phyloP scores from a whole-genome alignment of 2,113 vertebrate genomes.

The Tychaedon coryphoeus region DNA sequence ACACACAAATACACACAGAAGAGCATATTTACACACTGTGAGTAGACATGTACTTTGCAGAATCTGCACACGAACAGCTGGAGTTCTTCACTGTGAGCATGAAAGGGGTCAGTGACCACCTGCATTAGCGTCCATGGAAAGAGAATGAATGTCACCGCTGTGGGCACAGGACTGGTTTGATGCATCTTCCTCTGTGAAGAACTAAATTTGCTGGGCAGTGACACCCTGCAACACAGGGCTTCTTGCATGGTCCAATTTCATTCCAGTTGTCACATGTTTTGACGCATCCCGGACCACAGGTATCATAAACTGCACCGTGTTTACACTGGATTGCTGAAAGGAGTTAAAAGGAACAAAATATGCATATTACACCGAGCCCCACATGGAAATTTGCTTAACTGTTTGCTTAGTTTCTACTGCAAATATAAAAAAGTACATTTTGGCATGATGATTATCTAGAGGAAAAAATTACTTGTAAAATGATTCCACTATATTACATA shows the following conservation, averaged over 20 bases:
- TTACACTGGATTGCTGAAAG: slow-evolving; percentile 90
- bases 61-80: slow-evolving; percentile 35
- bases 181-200: slow-evolving; percentile 89
- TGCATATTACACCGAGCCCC: not conserved
- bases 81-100: slow-evolving; percentile 61
- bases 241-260: slow-evolving; percentile 90
- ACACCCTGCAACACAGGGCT: slow-evolving; percentile 92
- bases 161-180: slow-evolving; percentile 92
- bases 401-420: not conserved
- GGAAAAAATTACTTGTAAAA: not conserved
- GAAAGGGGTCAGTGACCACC: not conserved
- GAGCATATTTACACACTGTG: slow-evolving; percentile 60
- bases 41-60: not conserved
- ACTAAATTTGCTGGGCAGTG: slow-evolving; percentile 94
- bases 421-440: not conserved
- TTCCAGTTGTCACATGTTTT: slow-evolving; percentile 99
- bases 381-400: not conserved
- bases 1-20: slow-evolving; percentile 47
- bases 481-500: not conserved
- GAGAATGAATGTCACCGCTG: slow-evolving; percentile 84
- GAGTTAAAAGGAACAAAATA: slow-evolving; percentile 1
- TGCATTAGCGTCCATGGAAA: slow-evolving; percentile 19
- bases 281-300: slow-evolving; percentile 92
- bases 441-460: rapidly evolving
- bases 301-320: slow-evolving; percentile 91